phyloP scores from a whole-genome alignment of 2,113 vertebrate genomes.

The Telmatochromis bifrenatus region DNA sequence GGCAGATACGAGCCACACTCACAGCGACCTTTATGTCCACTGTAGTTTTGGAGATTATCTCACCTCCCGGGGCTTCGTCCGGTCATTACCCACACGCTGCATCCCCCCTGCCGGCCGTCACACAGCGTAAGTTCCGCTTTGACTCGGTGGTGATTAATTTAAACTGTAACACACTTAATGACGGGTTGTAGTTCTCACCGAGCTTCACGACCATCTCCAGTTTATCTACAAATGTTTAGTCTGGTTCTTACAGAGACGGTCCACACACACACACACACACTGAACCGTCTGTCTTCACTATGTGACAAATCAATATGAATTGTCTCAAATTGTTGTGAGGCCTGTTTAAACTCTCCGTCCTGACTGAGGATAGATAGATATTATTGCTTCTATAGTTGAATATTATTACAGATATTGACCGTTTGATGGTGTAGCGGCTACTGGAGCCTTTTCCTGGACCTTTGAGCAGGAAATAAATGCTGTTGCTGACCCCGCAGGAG shows the following conservation, averaged over 20 bases:
- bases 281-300: too few relatives aligned
- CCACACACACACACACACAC: too few relatives aligned
- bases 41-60: background rate
- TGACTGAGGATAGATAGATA: background rate
- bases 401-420: background rate
- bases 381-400: background rate
- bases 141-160: fast-evolving
- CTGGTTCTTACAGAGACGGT: too few relatives aligned
- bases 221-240: too few relatives aligned
- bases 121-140: background rate
- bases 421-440: background rate
- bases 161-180: too few relatives aligned
- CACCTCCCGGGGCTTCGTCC: background rate
- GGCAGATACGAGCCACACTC: background rate
- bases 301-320: too few relatives aligned
- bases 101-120: background rate
- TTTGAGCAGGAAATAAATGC: background rate
- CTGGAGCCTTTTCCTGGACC: background rate
- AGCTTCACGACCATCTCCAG: too few relatives aligned
- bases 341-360: too few relatives aligned
- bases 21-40: background rate
- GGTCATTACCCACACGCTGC: background rate
- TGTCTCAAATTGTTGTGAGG: too few relatives aligned
- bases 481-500: background rate
- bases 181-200: too few relatives aligned